A percentile compares a stretch with the other conserved stretches of the same genome.
phyloP scores from a whole-genome alignment of 2,888 invertebrate species.

The Sturmia bella region DNA sequence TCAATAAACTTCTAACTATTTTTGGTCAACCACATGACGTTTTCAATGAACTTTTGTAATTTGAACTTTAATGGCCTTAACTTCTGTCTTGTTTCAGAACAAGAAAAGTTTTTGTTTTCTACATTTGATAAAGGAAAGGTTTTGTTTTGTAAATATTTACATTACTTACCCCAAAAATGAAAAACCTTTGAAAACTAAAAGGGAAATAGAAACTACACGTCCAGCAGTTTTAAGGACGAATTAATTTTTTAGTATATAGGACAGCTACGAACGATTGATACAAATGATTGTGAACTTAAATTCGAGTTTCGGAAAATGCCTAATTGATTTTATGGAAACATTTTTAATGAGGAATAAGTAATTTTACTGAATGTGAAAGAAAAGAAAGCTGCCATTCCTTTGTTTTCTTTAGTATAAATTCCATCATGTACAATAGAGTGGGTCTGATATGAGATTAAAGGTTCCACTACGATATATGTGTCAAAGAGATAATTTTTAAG shows the following conservation, averaged over 20 bases:
- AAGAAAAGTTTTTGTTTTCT: not conserved
- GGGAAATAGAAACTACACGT: not conserved
- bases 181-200: not conserved
- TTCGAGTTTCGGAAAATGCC: not conserved
- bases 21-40: conserved; percentile 17
- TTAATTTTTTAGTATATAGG: conserved; percentile 6
- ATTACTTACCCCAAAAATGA: not conserved
- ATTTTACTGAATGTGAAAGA: too few species aligned
- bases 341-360: too few species aligned
- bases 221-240: not conserved
- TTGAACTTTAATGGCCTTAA: conserved; percentile 42
- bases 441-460: too few species aligned
- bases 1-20: conserved; percentile 51
- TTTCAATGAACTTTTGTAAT: conserved; percentile 41
- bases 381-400: too few species aligned
- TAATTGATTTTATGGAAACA: not conserved
- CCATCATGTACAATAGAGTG: too few species aligned
- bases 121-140: not conserved
- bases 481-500: too few species aligned
- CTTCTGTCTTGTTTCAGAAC: not conserved
- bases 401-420: too few species aligned
- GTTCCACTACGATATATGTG: too few species aligned
- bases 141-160: not conserved
- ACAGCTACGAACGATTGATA: not conserved
- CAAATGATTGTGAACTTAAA: conserved; percentile 1